A percentile compares a stretch with the other conserved stretches of the same genome.
Evolutionary conservation across 2,113 vertebrate species (phyloP).

Genomic region (Chionis minor): DNA sequence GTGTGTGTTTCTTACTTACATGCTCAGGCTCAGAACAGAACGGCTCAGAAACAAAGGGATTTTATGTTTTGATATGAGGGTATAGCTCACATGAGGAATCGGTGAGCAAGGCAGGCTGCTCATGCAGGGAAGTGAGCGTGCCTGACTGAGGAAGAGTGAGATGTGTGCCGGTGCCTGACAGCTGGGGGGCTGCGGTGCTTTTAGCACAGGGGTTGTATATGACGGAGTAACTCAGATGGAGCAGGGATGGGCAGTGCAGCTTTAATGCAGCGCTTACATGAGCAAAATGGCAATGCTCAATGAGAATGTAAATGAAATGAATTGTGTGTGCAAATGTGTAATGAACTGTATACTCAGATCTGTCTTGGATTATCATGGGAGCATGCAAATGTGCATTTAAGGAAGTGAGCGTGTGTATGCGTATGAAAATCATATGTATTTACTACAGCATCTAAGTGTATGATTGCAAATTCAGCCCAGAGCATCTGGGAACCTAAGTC

Average conservation of each 20-base stretch:
- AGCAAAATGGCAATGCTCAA: constrained; percentile 28
- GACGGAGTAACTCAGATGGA: background rate
- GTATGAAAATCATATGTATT: constrained; percentile 32
- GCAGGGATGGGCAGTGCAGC: background rate
- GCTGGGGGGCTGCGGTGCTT: background rate
- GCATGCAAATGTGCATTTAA: constrained; percentile 19
- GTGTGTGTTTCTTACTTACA: background rate
- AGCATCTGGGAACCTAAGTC: background rate
- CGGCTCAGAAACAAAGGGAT: background rate
- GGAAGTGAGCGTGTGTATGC: background rate
- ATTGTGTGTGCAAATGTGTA: constrained; percentile 60
- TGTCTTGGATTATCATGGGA: constrained; percentile 25
- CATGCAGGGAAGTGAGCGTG: background rate
- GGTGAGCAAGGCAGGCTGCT: background rate
- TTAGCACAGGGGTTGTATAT: background rate
- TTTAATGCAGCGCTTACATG: background rate
- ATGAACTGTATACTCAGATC: constrained; percentile 42
- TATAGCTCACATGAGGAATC: background rate
- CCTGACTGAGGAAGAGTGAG: background rate
- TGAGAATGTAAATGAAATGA: constrained; percentile 57
- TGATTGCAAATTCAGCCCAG: background rate
- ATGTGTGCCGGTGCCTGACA: background rate
- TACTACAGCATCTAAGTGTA: background rate
- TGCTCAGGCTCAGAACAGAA: background rate
- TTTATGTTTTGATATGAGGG: background rate